Evolutionary conservation across 2,888 invertebrate genomes (phyloP), one percentile per base, ranked within the genome.

Genomic region (Agelastica alni): DNA sequence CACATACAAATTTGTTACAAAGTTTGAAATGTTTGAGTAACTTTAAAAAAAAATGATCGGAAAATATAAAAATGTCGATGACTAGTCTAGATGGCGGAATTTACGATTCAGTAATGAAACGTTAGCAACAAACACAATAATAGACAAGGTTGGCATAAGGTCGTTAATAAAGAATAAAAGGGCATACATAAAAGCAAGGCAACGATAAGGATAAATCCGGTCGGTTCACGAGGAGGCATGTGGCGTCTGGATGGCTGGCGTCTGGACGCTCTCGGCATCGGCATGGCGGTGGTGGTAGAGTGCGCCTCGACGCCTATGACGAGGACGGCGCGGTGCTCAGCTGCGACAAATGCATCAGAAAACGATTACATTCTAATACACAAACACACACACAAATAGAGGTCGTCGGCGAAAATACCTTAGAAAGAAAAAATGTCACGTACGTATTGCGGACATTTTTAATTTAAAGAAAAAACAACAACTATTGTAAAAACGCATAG

Each of bases 221-320:
- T 62, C 60, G 63, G 65, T 62, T 66, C n/a, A 59, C 67, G 69
- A 52, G 57, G 69, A 59, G 69, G 65, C 61, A 58, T 61, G 56
- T 59, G 64, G 62, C 65, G 72, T 69, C 72, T 68, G 60, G 67
- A 70, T 66, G 70, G 68, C 70, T 69, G 70, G 66, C 70, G 69
- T 69, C 71, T 69, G 63, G 68, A 64, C 70, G 63, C 49, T 34
- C 32, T 42, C 45, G 16, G 18, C 20, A 49, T 31, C 49, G 49
- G 31, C 48, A 39, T 31, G 41, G 48, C 20, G 49, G 31, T 49
- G 10, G 41, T 41, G 49, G 41, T 41, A 39, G 14, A 2, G 16
- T 12, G 3, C 10, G 10, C n/a, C n/a, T n/a, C n/a, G 37, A 39
- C 37, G 37, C 18, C 37, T 7, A 39, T 20, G 37, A 5, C 37